Conservation (phyloP, 2,113 vertebrate genomes). For the Brevimyrus niger region DNA sequence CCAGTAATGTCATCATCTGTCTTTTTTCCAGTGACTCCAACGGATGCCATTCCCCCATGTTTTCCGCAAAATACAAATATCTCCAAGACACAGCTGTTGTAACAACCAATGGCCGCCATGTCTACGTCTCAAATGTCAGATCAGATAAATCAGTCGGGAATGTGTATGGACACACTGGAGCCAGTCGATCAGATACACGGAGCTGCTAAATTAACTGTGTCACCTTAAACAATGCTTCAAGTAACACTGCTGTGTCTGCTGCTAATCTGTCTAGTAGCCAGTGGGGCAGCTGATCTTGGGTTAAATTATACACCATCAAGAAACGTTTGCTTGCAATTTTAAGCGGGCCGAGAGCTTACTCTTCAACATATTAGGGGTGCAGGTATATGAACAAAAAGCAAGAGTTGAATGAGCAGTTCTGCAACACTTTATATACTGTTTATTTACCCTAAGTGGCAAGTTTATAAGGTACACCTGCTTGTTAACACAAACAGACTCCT, state of each 20-base stretch:
- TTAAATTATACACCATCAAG: background rate
- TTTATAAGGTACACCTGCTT: background rate
- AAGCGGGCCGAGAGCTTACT: background rate
- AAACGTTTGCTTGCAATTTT: background rate
- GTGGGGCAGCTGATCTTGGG: background rate
- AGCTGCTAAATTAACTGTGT: background rate
- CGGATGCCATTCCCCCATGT: background rate
- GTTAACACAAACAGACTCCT: background rate
- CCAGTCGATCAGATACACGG: background rate
- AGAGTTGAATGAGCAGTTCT: background rate
- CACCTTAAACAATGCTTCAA: background rate
- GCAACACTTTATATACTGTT: background rate
- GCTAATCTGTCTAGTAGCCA: background rate
- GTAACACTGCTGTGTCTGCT: background rate
- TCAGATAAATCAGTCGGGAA: background rate
- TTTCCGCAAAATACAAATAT: background rate
- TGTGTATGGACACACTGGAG: background rate
- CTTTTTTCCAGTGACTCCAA: background rate
- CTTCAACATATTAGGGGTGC: background rate
- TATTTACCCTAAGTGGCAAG: background rate
- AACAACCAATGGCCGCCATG: background rate
- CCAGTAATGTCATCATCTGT: conserved; percentile 1
- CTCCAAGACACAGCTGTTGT: background rate
- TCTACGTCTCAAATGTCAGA: background rate
- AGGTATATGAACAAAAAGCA: background rate